Percentiles rank a stretch among this genome's conserved stretches.
Evolutionary conservation across 2,797 vertebrate species (phyloP).

Genomic region (Kryptopterus vitreolus): DNA sequence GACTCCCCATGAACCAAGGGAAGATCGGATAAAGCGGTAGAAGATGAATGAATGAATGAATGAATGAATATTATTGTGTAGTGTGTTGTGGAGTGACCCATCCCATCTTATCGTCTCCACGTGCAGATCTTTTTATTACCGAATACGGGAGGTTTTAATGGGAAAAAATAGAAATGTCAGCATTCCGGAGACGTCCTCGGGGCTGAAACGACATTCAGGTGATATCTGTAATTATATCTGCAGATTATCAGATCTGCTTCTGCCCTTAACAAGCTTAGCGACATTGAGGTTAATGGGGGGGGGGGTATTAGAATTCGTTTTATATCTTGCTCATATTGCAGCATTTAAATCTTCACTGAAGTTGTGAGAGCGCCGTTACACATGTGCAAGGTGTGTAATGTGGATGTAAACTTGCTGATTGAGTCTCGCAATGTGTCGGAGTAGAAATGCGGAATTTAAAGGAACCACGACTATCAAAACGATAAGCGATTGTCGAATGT

Average conservation of each 20-base stretch:
- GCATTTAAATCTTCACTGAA: neutral
- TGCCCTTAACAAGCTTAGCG: constrained; percentile 11
- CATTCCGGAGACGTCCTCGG: constrained; percentile 40
- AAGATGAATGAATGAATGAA: no score
- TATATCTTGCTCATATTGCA: neutral
- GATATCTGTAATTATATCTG: constrained; percentile 39
- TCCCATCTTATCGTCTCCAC: constrained; percentile 26
- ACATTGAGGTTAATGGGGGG: constrained; percentile 24
- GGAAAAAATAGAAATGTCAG: constrained; percentile 43
- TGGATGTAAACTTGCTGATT: neutral
- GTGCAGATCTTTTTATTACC: constrained; percentile 24
- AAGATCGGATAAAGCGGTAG: no score
- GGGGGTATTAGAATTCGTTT: neutral
- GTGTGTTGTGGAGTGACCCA: neutral
- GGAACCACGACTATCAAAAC: neutral
- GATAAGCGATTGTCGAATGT: neutral
- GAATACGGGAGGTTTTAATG: constrained; percentile 44
- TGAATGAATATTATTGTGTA: neutral
- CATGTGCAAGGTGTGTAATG: neutral
- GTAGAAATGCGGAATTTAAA: neutral
- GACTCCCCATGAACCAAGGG: no score
- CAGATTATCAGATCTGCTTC: constrained; percentile 9
- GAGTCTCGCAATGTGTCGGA: neutral
- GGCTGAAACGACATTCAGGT: constrained; percentile 47
- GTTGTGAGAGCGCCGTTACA: neutral